A percentile compares a stretch with the other conserved stretches of the same genome.
Evolutionary conservation across 2,888 invertebrate genomes (phyloP).

Genomic region (Zeuzera pyrina): DNA sequence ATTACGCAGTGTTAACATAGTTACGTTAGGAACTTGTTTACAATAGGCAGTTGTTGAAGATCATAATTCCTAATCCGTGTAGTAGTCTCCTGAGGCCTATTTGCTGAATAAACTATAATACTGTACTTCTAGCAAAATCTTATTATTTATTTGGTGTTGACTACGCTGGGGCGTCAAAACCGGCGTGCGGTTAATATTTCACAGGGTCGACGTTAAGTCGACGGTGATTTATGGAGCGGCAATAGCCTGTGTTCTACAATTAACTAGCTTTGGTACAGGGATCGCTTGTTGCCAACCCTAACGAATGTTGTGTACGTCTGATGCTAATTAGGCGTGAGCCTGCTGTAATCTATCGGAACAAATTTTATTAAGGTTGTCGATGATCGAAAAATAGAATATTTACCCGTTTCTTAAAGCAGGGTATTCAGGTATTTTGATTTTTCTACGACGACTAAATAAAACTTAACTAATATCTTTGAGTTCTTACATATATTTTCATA

Average conservation of each 20-base stretch:
- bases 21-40: not conserved
- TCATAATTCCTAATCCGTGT: too few relatives aligned
- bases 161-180: constrained; percentile 50
- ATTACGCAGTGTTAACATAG: not conserved
- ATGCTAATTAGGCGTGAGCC: not conserved
- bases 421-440: too few relatives aligned
- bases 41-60: too few relatives aligned
- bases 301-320: not conserved
- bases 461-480: too few relatives aligned
- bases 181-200: constrained; percentile 67
- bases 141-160: constrained; percentile 50
- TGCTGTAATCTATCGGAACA: not conserved
- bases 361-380: constrained; percentile 2
- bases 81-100: too few relatives aligned
- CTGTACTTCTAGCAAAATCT: constrained; percentile 32
- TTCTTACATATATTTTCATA: too few relatives aligned
- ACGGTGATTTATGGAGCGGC: constrained; percentile 58
- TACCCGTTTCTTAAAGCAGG: too few relatives aligned
- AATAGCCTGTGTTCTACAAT: constrained; percentile 61
- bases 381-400: too few relatives aligned
- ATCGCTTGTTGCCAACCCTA: constrained; percentile 10
- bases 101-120: not conserved
- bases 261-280: constrained; percentile 37
- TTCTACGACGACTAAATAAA: too few relatives aligned
- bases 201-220: constrained; percentile 62